Conservation (phyloP, 1,140 invertebrate species). For the Diorhabda carinulata region DNA sequence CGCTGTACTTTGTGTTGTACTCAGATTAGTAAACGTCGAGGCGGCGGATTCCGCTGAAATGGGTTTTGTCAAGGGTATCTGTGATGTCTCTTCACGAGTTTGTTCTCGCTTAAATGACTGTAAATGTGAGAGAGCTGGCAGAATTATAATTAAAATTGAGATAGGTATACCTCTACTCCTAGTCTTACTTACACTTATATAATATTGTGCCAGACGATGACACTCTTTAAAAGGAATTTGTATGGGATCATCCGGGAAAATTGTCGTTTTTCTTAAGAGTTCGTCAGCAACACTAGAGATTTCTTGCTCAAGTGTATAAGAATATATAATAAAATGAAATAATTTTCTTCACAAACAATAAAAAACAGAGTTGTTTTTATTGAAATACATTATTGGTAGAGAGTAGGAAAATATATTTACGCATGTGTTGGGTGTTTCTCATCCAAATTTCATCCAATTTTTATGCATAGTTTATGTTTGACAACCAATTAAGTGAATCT, state of each 20-base stretch:
- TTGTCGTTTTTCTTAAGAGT: slow-evolving; percentile 2
- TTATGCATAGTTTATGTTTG: no score
- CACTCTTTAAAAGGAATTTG: not conserved
- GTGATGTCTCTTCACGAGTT: slow-evolving; percentile 37
- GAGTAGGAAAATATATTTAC: no score
- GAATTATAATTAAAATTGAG: slow-evolving; percentile 42
- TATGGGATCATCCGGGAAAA: not conserved
- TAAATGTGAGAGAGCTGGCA: slow-evolving; percentile 29
- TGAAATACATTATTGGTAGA: no score
- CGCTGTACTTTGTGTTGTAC: slow-evolving; percentile 35
- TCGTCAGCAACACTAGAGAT: not conserved
- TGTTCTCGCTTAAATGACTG: slow-evolving; percentile 42
- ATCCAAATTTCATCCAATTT: no score
- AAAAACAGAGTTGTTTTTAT: no score
- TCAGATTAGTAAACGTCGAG: slow-evolving; percentile 32
- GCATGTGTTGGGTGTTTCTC: no score
- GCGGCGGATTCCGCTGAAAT: slow-evolving; percentile 30
- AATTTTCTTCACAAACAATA: no score
- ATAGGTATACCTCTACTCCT: slow-evolving; percentile 13
- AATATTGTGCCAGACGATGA: not conserved
- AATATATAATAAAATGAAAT: no score
- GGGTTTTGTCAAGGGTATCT: slow-evolving; percentile 40
- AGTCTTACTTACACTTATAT: slow-evolving; percentile 1
- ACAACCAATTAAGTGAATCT: no score
- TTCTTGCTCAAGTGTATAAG: no score